Percentiles rank a stretch among this genome's conserved stretches.
These are phyloP conservation scores for Eupsittula cactorum DNA, from an alignment of 2,113 vertebrate species.

Conservation along the genomic window DNA sequence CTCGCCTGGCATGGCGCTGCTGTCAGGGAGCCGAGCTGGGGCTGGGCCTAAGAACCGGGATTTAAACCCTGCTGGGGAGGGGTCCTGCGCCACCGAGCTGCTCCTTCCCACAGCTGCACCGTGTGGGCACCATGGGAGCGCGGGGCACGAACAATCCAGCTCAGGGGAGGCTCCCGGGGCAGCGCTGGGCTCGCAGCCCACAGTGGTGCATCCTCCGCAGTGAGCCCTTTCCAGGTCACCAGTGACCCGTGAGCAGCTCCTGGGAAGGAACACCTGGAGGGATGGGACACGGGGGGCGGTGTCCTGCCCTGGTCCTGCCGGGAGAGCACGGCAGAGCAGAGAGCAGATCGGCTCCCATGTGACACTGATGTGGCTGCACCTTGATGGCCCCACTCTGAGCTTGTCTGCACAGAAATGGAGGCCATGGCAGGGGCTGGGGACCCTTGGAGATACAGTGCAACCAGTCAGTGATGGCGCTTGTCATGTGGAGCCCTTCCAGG, in stretches of 20 bases:
- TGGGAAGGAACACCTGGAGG: background rate
- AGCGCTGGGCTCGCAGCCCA: background rate
- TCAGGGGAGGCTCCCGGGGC: background rate
- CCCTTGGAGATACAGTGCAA: background rate
- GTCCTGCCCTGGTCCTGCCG: background rate
- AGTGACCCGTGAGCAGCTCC: background rate
- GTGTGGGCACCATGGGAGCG: background rate
- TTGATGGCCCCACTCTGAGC: rapidly evolving
- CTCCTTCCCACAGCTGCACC: background rate
- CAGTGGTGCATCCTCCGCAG: background rate
- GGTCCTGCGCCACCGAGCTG: background rate
- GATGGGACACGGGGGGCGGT: background rate
- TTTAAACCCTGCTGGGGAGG: background rate
- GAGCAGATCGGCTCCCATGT: background rate
- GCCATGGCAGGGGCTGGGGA: background rate
- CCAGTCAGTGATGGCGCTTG: rapidly evolving
- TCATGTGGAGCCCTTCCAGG: background rate
- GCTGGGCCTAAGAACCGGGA: background rate
- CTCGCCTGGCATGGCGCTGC: background rate
- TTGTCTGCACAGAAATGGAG: background rate
- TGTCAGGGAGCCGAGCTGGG: background rate
- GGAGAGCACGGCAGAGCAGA: background rate
- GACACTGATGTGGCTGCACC: rapidly evolving
- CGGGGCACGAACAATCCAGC: background rate
- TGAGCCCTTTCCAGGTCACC: slow-evolving; percentile 10